Percentiles rank a stretch among this genome's conserved stretches.
Evolutionary conservation across 2,888 invertebrate species (phyloP).

Genomic region (Leptopilina syphax): DNA sequence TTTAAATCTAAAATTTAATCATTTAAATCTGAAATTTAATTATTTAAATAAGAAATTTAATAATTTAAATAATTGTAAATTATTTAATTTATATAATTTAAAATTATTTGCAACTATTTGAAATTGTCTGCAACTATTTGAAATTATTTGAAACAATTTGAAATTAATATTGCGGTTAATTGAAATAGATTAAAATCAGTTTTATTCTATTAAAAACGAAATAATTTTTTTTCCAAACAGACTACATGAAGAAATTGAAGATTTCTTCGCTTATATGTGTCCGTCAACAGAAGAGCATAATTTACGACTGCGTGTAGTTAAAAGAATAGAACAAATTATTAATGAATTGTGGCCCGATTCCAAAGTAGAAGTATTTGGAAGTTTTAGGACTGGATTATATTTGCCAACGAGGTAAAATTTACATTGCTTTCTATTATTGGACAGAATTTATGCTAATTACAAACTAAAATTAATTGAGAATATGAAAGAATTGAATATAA

Average conservation of each 20-base stretch:
- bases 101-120: too few relatives aligned
- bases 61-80: too few relatives aligned
- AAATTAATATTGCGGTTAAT: too few relatives aligned
- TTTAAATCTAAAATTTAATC: too few relatives aligned
- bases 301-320: constrained; percentile 92
- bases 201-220: constrained; percentile 46
- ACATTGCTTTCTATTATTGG: constrained; percentile 23
- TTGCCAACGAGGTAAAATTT: constrained; percentile 90
- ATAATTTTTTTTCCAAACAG: constrained; percentile 77
- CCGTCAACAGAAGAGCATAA: constrained; percentile 94
- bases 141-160: too few relatives aligned
- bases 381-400: constrained; percentile 97
- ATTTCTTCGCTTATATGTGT: constrained; percentile 96
- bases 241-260: constrained; percentile 97
- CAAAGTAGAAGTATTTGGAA: constrained; percentile 97
- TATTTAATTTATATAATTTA: too few relatives aligned
- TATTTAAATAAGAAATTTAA: too few relatives aligned
- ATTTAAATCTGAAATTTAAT: too few relatives aligned
- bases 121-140: too few relatives aligned
- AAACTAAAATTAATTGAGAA: not conserved
- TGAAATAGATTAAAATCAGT: too few relatives aligned
- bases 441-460: not conserved
- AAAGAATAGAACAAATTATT: constrained; percentile 92
- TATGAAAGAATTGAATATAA: too few relatives aligned
- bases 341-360: constrained; percentile 94